Conservation (phyloP, 1,140 invertebrate genomes). For the Neuroterus valhalla region DNA sequence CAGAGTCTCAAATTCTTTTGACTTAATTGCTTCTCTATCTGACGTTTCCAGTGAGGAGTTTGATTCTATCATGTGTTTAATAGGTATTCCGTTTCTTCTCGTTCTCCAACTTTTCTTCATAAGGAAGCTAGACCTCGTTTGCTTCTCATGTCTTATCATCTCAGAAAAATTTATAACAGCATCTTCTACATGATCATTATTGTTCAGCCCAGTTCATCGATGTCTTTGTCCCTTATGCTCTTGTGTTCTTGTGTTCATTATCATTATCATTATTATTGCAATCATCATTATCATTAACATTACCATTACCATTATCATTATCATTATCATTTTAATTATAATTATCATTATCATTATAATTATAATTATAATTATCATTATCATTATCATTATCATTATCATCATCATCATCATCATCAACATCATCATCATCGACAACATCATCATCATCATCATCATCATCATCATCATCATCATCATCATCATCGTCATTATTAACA, state of each 20-base stretch:
- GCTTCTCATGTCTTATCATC: too few species aligned
- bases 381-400: slow-evolving; percentile 50
- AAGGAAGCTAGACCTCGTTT: too few species aligned
- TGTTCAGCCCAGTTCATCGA: too few species aligned
- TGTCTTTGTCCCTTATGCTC: too few species aligned
- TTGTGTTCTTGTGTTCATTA: background rate
- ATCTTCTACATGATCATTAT: too few species aligned
- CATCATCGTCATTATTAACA: slow-evolving; percentile 51
- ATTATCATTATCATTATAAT: slow-evolving; percentile 33
- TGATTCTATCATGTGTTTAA: too few species aligned
- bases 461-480: slow-evolving; percentile 57
- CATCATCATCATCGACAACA: slow-evolving; percentile 56
- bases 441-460: slow-evolving; percentile 60
- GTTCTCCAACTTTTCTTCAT: too few species aligned
- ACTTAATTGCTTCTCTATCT: too few species aligned
- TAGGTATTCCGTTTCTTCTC: too few species aligned
- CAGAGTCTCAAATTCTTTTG: too few species aligned
- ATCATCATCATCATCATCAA: slow-evolving; percentile 58
- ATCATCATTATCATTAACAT: background rate
- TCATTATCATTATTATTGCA: background rate
- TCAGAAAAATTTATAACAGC: too few species aligned
- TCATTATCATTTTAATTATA: background rate
- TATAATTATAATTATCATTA: slow-evolving; percentile 50
- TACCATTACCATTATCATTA: background rate
- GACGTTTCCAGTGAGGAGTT: too few species aligned